Percentiles rank a stretch among this genome's conserved stretches.
Conservation (phyloP, 2,888 invertebrate species). For the Brenthis ino region DNA sequence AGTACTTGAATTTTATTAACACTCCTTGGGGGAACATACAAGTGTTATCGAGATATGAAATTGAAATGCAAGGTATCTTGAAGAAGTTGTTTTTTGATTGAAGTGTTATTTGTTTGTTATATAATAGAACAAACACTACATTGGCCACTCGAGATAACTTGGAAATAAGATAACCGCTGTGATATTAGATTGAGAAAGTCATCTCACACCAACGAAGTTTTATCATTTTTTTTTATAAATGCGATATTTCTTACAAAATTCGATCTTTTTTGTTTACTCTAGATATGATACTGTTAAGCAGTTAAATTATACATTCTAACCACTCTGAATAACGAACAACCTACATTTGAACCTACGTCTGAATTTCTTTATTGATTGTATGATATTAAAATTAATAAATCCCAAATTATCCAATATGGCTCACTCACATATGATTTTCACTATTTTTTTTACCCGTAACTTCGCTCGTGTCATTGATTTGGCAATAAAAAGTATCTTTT, state of each 20-base stretch:
- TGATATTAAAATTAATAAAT: too few species aligned
- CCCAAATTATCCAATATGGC: too few species aligned
- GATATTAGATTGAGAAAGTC: constrained; percentile 11
- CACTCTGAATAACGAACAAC: too few species aligned
- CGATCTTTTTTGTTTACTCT: background rate
- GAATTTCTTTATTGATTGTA: too few species aligned
- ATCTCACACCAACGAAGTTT: constrained; percentile 17
- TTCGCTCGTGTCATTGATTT: too few species aligned
- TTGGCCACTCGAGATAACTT: constrained; percentile 9
- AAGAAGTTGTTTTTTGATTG: constrained; percentile 8
- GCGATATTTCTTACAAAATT: constrained; percentile 2
- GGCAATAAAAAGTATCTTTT: too few species aligned
- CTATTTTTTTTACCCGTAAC: too few species aligned
- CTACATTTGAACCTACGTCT: too few species aligned
- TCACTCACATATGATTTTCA: too few species aligned
- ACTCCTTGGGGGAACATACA: background rate
- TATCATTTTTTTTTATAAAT: constrained; percentile 28
- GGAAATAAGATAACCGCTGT: constrained; percentile 15
- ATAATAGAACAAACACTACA: constrained; percentile 3
- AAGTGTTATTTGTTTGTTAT: background rate
- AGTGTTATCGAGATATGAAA: constrained; percentile 11
- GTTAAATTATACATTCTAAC: too few species aligned
- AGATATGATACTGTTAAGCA: too few species aligned
- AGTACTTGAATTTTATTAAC: background rate
- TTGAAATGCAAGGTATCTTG: background rate